A percentile compares a stretch with the other conserved stretches of the same genome.
These are phyloP conservation scores for Teleiodes luculella DNA, from an alignment of 2,888 invertebrate genomes.

Conservation along the genomic window DNA sequence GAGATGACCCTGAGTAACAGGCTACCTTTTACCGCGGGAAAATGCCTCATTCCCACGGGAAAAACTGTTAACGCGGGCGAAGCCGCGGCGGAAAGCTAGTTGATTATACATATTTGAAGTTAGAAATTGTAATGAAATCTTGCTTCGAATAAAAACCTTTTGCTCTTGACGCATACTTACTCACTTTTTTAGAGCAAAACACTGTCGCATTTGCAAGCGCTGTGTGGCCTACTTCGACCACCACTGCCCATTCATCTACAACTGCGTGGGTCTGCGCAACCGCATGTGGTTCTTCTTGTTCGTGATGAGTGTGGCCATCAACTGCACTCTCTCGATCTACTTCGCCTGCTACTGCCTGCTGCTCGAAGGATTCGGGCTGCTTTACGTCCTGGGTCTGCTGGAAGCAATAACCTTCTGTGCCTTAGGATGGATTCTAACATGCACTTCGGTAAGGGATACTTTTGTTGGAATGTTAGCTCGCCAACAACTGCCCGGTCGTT, in stretches of 20 bases:
- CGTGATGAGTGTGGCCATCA: constrained; percentile 91
- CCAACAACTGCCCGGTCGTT: too few relatives aligned
- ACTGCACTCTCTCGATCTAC: constrained; percentile 92
- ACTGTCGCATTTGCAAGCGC: constrained; percentile 94
- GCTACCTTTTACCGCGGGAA: too few relatives aligned
- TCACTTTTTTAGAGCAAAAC: constrained; percentile 82
- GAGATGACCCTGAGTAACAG: too few relatives aligned
- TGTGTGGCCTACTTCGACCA: constrained; percentile 95
- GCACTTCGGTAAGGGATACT: constrained; percentile 93
- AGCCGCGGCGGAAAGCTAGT: too few relatives aligned
- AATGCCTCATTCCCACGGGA: too few relatives aligned
- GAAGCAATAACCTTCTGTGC: constrained; percentile 92
- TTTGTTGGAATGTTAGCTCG: constrained; percentile 21
- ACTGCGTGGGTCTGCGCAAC: constrained; percentile 94
- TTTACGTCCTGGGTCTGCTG: constrained; percentile 90
- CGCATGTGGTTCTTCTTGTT: constrained; percentile 96
- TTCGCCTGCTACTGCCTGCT: constrained; percentile 92
- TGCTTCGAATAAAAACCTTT: too few relatives aligned
- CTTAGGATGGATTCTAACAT: constrained; percentile 91
- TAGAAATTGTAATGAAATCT: too few relatives aligned
- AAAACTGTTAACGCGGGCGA: too few relatives aligned
- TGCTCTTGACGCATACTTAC: too few relatives aligned
- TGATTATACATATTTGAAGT: too few relatives aligned
- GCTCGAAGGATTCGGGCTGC: constrained; percentile 89
- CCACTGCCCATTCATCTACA: constrained; percentile 97